Percentiles rank a stretch among this genome's conserved stretches.
Conservation (phyloP, 2,888 invertebrate genomes). For the Drosophila greeni region DNA sequence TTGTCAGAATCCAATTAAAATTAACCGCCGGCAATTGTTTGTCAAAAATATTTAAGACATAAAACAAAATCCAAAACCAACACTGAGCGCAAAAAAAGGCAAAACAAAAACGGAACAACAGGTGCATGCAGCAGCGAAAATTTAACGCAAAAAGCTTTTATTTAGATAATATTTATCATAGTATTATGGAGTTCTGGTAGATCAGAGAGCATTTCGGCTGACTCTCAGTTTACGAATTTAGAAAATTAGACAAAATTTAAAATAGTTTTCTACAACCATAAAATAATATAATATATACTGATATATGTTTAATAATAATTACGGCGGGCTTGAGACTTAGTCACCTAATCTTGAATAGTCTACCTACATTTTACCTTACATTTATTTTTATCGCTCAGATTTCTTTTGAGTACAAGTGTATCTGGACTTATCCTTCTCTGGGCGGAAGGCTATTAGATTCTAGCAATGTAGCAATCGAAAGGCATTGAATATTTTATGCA, state of each 20-base stretch:
- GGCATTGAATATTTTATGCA: neutral
- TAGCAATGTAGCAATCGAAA: neutral
- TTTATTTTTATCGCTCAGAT: too few species aligned
- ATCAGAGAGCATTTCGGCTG: neutral
- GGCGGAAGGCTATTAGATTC: neutral
- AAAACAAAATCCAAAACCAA: conserved; percentile 44
- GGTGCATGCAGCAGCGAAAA: conserved; percentile 18
- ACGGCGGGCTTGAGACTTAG: too few species aligned
- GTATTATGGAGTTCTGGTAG: neutral
- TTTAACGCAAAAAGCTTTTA: conserved; percentile 3
- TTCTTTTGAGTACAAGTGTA: neutral
- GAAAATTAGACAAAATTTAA: neutral
- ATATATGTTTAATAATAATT: too few species aligned
- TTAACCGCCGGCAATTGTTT: conserved; percentile 73
- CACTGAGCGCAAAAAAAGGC: conserved; percentile 15
- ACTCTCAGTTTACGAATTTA: neutral
- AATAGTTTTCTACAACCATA: too few species aligned
- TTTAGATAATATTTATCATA: neutral
- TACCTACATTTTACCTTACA: too few species aligned
- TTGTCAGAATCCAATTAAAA: conserved; percentile 76
- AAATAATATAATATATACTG: too few species aligned
- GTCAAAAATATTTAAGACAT: conserved; percentile 63
- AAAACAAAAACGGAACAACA: conserved; percentile 25
- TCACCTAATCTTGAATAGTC: too few species aligned
- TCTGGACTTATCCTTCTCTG: neutral